These are phyloP conservation scores for Drosophila lowei DNA, from an alignment of 1,140 invertebrate species.

Conservation along the genomic window DNA sequence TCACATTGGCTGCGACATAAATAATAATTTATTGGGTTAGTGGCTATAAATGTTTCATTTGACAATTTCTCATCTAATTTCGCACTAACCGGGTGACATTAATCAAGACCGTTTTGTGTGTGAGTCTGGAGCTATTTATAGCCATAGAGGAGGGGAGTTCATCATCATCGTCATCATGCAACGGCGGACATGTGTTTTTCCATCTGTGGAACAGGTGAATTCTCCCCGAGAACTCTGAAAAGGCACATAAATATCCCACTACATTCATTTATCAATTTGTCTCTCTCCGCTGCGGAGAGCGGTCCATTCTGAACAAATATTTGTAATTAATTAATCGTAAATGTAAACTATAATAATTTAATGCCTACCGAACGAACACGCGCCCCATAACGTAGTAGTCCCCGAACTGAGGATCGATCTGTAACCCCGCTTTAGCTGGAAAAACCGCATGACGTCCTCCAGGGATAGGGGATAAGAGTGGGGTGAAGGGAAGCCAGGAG, in stretches of 20 bases:
- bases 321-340: constrained; percentile 73
- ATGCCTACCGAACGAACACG: constrained; percentile 53
- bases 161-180: constrained; percentile 16
- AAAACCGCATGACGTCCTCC: constrained; percentile 58
- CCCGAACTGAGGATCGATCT: constrained; percentile 24
- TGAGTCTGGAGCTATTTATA: constrained; percentile 61
- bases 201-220: constrained; percentile 57
- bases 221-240: neutral
- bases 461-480: too few relatives aligned
- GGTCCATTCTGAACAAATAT: constrained; percentile 66
- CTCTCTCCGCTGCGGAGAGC: constrained; percentile 2
- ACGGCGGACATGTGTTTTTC: constrained; percentile 58
- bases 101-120: constrained; percentile 53
- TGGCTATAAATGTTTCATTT: constrained; percentile 56
- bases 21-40: constrained; percentile 70
- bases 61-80: constrained; percentile 74
- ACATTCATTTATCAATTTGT: constrained; percentile 77
- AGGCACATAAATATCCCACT: constrained; percentile 56
- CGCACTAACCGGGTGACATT: constrained; percentile 67
- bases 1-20: constrained; percentile 60
- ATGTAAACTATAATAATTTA: constrained; percentile 67
- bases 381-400: constrained; percentile 37
- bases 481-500: neutral
- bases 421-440: constrained; percentile 47
- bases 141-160: constrained; percentile 40